phyloP scores from a whole-genome alignment of 1,140 invertebrate genomes.

The Tetranychus cinnabarinus region DNA sequence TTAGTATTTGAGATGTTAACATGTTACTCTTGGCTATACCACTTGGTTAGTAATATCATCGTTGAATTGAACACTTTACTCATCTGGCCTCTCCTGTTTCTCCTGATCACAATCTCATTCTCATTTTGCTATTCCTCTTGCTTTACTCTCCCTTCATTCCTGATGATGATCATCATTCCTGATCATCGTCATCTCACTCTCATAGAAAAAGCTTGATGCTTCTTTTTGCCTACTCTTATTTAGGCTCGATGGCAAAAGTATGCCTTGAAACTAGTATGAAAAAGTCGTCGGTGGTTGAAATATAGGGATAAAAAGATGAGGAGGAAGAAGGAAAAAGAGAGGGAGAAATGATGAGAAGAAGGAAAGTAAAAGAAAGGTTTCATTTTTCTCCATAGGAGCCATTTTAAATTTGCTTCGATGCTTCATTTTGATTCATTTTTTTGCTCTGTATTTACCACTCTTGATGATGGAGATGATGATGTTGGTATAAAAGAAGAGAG shows the following conservation, averaged over 20 bases:
- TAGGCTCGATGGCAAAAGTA: neutral
- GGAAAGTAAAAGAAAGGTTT: neutral
- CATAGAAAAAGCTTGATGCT: neutral
- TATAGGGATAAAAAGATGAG: neutral
- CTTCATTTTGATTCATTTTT: neutral
- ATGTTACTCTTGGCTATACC: no score
- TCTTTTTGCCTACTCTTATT: neutral
- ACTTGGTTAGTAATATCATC: no score
- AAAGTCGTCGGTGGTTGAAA: neutral
- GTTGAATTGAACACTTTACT: no score
- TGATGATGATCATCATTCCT: neutral
- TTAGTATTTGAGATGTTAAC: no score
- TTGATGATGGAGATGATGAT: neutral
- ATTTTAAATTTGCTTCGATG: neutral
- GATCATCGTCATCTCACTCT: neutral
- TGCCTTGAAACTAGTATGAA: neutral
- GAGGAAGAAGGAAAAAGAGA: neutral
- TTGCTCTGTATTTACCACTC: neutral
- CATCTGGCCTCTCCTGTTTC: no score
- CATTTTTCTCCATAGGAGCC: no score
- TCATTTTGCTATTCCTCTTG: no score
- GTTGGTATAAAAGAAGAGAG: neutral
- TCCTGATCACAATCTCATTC: no score
- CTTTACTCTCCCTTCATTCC: neutral
- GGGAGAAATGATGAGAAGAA: neutral